These are phyloP conservation scores for Aphidius ervi DNA, from an alignment of 1,140 invertebrate genomes.

Conservation along the genomic window DNA sequence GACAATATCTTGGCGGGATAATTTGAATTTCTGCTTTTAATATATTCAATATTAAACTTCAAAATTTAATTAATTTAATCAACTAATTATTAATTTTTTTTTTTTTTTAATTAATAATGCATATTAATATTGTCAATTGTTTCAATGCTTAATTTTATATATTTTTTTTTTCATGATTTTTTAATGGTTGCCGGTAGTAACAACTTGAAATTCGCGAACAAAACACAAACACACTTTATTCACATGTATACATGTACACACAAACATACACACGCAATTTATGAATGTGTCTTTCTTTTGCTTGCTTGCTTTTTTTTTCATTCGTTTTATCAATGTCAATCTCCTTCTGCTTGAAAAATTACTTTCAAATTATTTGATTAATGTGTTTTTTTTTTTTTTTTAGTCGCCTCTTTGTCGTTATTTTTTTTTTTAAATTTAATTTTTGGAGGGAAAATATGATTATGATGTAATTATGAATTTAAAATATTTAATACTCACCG, in stretches of 20 bases:
- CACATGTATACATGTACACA: not conserved
- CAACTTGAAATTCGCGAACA: conserved; percentile 4
- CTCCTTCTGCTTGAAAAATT: not conserved
- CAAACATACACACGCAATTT: not conserved
- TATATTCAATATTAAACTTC: too few species aligned
- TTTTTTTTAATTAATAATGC: too few species aligned
- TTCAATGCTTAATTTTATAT: too few species aligned
- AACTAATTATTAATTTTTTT: too few species aligned
- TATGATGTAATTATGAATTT: not conserved
- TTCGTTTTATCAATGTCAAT: not conserved
- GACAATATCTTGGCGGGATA: conserved; percentile 15
- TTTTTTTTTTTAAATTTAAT: not conserved
- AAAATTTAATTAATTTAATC: too few species aligned
- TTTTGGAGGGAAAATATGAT: not conserved
- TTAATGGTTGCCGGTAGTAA: too few species aligned
- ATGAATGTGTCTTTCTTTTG: not conserved
- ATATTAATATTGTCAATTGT: too few species aligned
- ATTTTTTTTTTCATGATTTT: too few species aligned
- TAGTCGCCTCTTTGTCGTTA: not conserved
- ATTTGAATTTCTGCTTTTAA: conserved; percentile 1
- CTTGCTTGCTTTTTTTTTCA: not conserved
- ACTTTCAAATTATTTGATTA: not conserved
- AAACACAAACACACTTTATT: not conserved
- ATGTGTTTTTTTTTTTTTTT: not conserved
- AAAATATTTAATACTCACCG: conserved; percentile 43